Base-by-base conservation (phyloP, 2,888 invertebrate genomes). In the Drosophila meridiana region DNA sequence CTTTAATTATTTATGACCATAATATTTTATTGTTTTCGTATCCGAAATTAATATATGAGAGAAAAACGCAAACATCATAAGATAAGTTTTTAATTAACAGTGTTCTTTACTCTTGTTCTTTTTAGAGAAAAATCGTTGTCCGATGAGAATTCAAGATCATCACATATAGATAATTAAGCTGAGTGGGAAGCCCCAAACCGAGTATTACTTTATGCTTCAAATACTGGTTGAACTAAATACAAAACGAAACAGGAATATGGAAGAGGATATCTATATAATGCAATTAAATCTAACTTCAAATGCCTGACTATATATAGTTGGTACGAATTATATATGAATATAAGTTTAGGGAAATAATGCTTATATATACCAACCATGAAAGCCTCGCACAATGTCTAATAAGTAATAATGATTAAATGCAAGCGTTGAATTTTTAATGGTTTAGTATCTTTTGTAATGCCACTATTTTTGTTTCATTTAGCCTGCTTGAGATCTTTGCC, bases 401-500 rank as follows among this genome's bases (percentile, higher is more conserved):
- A 34, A 42, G 47, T 47, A 11, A 34, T 63, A 45, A 69, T 64
- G 50, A 38, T 69, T 65, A 75, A 71, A 62, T 71, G 66, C 62
- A 75, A 61, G 69, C 70, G 40, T 58, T 64, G 36, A 34, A 53
- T 60, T 38, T 4, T 8, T 28, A 28, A 20, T 59, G n/a, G 36
- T n/a, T 38, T 38, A 30, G 20, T 61, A 42, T 8, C 57, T 57
- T 11, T 53, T 57, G 32, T 30, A 60, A 63, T 70, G 52, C 48
- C 43, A 67, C 32, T 48, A 42, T 55, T 45, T 34, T 28, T 48
- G 4, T 52, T 57, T 45, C 43, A 26, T 73, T 63, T 59, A 43
- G 50, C 40, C 58, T 63, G 61, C 28, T 69, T 77, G 77, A 77
- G 77, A 77, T 77, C 77, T 66, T 65, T 76, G 32, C 43, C 62